Conservation (phyloP, 2,888 invertebrate genomes). For the Ligdia adustata region DNA sequence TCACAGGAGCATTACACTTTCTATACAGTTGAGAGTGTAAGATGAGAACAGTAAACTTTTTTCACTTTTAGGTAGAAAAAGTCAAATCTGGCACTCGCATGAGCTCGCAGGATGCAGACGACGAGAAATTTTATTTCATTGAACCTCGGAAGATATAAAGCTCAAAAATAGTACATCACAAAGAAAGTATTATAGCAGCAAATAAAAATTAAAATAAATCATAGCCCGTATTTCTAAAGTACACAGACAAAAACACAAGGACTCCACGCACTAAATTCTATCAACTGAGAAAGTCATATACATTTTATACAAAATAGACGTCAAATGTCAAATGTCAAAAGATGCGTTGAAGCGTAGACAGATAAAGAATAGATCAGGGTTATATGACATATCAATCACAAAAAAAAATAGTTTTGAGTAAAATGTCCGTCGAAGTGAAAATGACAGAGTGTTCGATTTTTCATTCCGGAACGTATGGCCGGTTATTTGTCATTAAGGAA, state of each 20-base stretch:
- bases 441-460: too few species aligned
- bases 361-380: too few species aligned
- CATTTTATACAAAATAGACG: too few species aligned
- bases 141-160: neutral
- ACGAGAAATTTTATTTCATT: neutral
- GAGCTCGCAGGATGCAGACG: neutral
- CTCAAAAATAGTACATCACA: conserved; percentile 5
- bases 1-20: conserved; percentile 30
- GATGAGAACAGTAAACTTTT: conserved; percentile 25
- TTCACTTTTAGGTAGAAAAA: conserved; percentile 27
- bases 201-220: conserved; percentile 18
- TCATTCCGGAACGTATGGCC: too few species aligned
- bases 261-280: neutral
- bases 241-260: neutral
- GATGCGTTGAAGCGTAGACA: too few species aligned
- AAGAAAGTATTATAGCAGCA: conserved; percentile 6
- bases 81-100: conserved; percentile 6
- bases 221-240: conserved; percentile 11
- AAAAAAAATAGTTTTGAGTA: too few species aligned
- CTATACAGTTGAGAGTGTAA: conserved; percentile 22
- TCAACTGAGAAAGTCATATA: neutral
- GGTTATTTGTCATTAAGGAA: too few species aligned
- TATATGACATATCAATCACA: too few species aligned
- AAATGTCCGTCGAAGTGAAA: too few species aligned
- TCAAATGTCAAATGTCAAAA: too few species aligned